Evolutionary conservation across 2,888 invertebrate species (phyloP), one percentile per base, ranked within the genome.

Genomic region (Aphrophora alni): DNA sequence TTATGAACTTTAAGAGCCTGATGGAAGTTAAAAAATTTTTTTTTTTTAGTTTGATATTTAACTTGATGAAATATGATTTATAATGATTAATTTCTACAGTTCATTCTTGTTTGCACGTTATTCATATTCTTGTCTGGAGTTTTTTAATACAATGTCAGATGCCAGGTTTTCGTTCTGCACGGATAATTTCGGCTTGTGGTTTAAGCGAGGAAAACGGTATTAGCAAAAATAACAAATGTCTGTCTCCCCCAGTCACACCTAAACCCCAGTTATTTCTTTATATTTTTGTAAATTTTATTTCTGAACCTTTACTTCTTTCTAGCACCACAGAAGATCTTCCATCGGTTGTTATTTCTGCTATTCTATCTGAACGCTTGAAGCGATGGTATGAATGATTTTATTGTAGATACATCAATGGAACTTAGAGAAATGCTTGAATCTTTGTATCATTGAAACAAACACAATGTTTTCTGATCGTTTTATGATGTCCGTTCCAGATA

Each of bases 401-500:
- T 33, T 33, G 8, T 8, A 33, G 33, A 33, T n/a, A n/a, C n/a
- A n/a, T 33, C 33, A 33, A 8, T 33, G 33, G 33, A 33, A 8
- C 33, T 33, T 5, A 33, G 33, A 33, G 8, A 33, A 33, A 33
- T 33, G 21, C 21, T n/a, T 59, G 21, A n/a, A 59, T 59, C 21
- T 59, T 59, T 21, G 14, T 33, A 33, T 33, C 33, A 33, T 8
- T 33, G 33, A 33, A 33, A 3, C 3, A 33, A 5, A 3, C 5
- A 5, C 3, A 5, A 5, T 33, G 3, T 33, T 33, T 33, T 59
- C 59, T 59, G 59, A 59, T 59, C 59, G 59, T 21, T 59, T n/a
- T 59, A 14, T 59, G 59, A 26, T 38, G 78, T 38, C 73, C 72
- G 78, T 79, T 79, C 38, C 78, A 79, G 78, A 79, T 79, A 74